Base-by-base conservation (phyloP, 1,140 invertebrate genomes). In the Drosophila asahinai region DNA sequence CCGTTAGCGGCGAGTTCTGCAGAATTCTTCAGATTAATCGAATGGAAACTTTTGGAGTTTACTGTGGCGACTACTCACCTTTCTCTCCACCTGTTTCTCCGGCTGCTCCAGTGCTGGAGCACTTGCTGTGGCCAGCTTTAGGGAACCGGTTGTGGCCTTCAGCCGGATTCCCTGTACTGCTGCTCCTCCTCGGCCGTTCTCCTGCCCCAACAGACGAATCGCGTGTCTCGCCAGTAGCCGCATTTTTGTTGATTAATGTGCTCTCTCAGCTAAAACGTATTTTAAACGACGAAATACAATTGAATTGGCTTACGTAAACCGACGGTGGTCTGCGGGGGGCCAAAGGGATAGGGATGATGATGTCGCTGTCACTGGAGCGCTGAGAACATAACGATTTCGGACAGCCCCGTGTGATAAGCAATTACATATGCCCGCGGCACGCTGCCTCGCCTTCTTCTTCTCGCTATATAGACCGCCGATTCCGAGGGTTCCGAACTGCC, bases 1-100 rank as follows among this genome's bases (percentile, higher is more conserved):
- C 99, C 11, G 94, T 95, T n/a, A 93, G 59, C 12, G 91, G 75
- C 0, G 87, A 77, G 17, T 59, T 59, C 84, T 87, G 49, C 12
- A 15, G 12, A 36, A 58, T 30, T 40, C 6, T 36, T 5, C 11
- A 38, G 8, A 59, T 66, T 67, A 38, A 48, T 17, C 9, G 36
- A 72, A 49, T 66, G 19, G 19, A 38, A 22, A 14, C 33, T 30
- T 43, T 36, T 49, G n/a, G 11, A 5, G 30, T n/a, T 19, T 19
- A 1, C 12, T 43, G 70, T 38, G 25, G 22, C 54, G 7, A 17
- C 25, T 38, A 36, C 38, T 58, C 60, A 89, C 81, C 74, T 67
- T 74, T 66, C 43, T 27, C 36, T 60, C 33, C 68, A 63, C 42
- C 62, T 73, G 64, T 59, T 80, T 81, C 52, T 70, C 71, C 48